phyloP scores from a whole-genome alignment of 2,888 invertebrate genomes.

The Apantesis nais region DNA sequence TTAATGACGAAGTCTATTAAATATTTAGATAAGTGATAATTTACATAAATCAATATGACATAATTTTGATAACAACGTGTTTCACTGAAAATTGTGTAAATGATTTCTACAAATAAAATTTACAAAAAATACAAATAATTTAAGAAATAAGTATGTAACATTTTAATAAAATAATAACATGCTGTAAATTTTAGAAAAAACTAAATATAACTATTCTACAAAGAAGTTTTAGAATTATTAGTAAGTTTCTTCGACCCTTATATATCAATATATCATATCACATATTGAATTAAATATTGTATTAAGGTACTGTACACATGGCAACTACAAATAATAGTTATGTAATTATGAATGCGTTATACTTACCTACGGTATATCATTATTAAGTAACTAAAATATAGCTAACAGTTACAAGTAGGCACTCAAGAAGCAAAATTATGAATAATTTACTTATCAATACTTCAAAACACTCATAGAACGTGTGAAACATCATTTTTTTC shows the following conservation, averaged over 20 bases:
- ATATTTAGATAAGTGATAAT: background rate
- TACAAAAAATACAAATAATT: background rate
- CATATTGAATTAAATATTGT: too few species aligned
- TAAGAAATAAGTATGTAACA: too few species aligned
- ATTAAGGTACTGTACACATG: background rate
- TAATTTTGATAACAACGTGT: background rate
- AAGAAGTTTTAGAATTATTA: too few species aligned
- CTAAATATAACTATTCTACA: background rate
- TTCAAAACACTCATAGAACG: constrained; percentile 37
- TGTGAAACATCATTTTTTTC: constrained; percentile 57
- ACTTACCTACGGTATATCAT: background rate
- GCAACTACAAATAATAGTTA: background rate
- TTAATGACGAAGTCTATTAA: too few species aligned
- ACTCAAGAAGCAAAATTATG: constrained; percentile 23
- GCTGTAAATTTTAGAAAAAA: background rate
- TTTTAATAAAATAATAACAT: background rate
- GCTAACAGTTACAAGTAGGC: constrained; percentile 14
- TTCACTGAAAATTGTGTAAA: background rate
- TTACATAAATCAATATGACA: background rate
- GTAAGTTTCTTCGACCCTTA: too few species aligned
- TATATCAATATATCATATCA: too few species aligned
- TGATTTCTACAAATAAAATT: background rate
- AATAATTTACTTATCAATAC: constrained; percentile 46
- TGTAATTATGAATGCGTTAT: background rate
- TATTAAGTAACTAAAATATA: background rate